These are phyloP conservation scores for Omphaloscelis lunosa DNA, from an alignment of 2,888 invertebrate species.

Conservation along the genomic window DNA sequence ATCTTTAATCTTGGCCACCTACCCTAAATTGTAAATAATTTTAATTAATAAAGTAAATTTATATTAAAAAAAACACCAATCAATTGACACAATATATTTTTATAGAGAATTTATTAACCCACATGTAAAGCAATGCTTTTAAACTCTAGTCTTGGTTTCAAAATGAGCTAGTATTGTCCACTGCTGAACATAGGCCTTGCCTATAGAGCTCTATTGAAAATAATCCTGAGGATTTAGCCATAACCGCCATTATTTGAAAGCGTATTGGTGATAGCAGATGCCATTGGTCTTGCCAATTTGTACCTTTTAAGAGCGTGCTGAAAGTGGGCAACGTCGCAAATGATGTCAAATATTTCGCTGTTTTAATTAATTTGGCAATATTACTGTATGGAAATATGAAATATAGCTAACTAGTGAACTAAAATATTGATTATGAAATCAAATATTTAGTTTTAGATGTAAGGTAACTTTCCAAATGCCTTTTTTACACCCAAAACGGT, in stretches of 20 bases:
- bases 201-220: background rate
- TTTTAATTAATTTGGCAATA: too few relatives aligned
- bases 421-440: too few relatives aligned
- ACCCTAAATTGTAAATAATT: constrained; percentile 3
- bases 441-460: too few relatives aligned
- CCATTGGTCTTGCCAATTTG: constrained; percentile 31
- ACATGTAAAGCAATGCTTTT: constrained; percentile 5
- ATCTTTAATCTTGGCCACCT: background rate
- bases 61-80: constrained; percentile 20
- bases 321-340: too few relatives aligned
- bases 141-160: background rate
- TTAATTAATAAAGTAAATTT: background rate
- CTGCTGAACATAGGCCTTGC: background rate
- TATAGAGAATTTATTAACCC: background rate
- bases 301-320: background rate
- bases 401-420: too few relatives aligned
- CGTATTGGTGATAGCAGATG: constrained; percentile 10
- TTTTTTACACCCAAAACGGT: too few relatives aligned
- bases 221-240: background rate
- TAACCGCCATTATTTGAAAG: background rate
- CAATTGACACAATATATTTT: constrained; percentile 30
- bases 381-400: too few relatives aligned
- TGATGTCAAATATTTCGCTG: too few relatives aligned
- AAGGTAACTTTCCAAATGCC: too few relatives aligned
- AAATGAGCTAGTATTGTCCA: constrained; percentile 13